These are phyloP conservation scores for Saiga tatarica DNA, from an alignment of 2,113 vertebrate genomes.

Conservation along the genomic window DNA sequence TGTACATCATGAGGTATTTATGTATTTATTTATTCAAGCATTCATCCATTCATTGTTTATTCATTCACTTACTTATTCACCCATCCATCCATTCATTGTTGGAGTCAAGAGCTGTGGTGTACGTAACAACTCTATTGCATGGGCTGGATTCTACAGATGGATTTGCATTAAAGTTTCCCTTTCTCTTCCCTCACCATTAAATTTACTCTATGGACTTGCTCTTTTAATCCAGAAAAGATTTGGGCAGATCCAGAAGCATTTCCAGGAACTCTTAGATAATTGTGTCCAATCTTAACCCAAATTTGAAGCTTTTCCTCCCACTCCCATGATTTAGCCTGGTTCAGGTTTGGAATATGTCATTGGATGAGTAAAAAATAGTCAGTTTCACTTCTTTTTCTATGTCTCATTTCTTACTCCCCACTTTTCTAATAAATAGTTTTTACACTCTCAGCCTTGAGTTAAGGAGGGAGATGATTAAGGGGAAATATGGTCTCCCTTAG, in stretches of 20 bases:
- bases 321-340: neutral
- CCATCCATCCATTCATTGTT: neutral
- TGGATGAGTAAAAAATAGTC: neutral
- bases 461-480: neutral
- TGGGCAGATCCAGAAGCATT: neutral
- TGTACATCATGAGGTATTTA: neutral
- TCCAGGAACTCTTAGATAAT: neutral
- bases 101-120: neutral
- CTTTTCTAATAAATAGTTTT: neutral
- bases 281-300: neutral
- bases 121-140: neutral
- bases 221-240: neutral
- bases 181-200: neutral
- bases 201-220: neutral
- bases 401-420: neutral
- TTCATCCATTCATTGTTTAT: neutral
- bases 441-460: neutral
- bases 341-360: neutral
- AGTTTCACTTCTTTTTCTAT: neutral
- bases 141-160: neutral
- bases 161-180: neutral
- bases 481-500: neutral
- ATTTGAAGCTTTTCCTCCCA: neutral
- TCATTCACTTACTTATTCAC: neutral
- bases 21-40: neutral